Conservation (phyloP, 2,113 vertebrate species). For the Axis porcinus region DNA sequence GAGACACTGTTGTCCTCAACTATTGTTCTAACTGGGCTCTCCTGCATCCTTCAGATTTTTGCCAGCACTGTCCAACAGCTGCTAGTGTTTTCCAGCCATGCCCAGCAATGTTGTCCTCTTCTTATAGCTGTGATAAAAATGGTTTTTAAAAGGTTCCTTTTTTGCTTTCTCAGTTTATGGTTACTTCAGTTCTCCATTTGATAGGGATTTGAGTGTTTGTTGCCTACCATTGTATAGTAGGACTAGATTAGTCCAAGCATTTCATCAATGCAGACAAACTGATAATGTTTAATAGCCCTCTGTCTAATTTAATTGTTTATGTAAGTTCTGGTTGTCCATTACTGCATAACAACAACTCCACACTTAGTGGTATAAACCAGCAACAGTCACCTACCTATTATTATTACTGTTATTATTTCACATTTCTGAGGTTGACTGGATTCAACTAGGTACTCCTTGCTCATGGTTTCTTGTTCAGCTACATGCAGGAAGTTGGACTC, state of each 20-base stretch:
- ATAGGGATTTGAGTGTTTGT: not conserved
- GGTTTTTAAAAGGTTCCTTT: not conserved
- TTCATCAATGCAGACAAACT: not conserved
- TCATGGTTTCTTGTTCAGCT: not conserved
- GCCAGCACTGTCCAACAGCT: not conserved
- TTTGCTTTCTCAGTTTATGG: conserved; percentile 12
- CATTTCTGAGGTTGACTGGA: not conserved
- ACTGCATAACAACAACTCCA: not conserved
- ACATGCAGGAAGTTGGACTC: not conserved
- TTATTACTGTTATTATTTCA: not conserved
- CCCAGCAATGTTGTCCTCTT: not conserved
- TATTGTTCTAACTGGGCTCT: conserved; percentile 14
- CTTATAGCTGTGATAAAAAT: conserved; percentile 4
- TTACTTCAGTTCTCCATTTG: conserved; percentile 29
- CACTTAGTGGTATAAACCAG: not conserved
- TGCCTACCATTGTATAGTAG: not conserved
- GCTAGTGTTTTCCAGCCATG: conserved; percentile 19
- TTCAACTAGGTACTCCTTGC: not conserved
- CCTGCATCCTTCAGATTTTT: conserved; percentile 9
- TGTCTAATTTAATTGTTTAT: not conserved
- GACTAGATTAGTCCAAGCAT: not conserved
- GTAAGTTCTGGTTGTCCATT: not conserved
- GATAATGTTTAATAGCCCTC: not conserved
- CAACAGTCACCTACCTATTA: conserved; percentile 7
- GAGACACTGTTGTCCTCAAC: not conserved